Base-by-base conservation (phyloP, 2,888 invertebrate genomes). In the Cordilura impudica region DNA sequence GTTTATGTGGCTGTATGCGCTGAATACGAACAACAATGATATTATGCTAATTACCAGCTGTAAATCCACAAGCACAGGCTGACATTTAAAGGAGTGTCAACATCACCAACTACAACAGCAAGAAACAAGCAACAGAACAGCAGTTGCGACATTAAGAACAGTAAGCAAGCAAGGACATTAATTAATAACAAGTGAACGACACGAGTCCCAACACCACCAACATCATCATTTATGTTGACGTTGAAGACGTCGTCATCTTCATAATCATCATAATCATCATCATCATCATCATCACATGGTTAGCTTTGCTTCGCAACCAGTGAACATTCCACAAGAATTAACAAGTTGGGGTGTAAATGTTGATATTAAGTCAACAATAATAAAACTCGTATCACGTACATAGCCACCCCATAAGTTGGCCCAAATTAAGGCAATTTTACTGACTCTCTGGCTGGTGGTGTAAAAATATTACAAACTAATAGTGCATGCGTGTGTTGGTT, bases 31-130 rank as follows among this genome's bases (percentile, higher is more conserved):
- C 39, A 75, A 61, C 56, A 71, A 31, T 67, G 67, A 63, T 85
- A 85, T 84, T 85, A 84, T 85, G 87, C 85, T 85, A 87, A 87
- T 87, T 87, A 85, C 84, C 83, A 84, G 84, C 83, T 85, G 86
- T 82, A 83, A 84, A 83, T 83, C 79, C 81, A 54, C 60, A 82
- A 63, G 72, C 67, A 66, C 81, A 79, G 66, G 74, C 81, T 79
- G 71, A 80, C 75, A 71, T 74, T 66, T 81, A 79, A 76, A 79
- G 81, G 79, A 81, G 81, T 61, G 72, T 78, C 81, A 70, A 71
- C 71, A 74, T 35, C 65, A 51, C 35, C 78, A 53, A 26, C 49
- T 43, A 61, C 35, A 60, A 31, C 26, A 69, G 29, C 26, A 63
- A 18, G 31, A 71, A 26, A 47, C 21, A 35, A 14, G 23, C 39